These are phyloP conservation scores for Drosophila anceps DNA, from an alignment of 2,888 invertebrate genomes.

Conservation along the genomic window DNA sequence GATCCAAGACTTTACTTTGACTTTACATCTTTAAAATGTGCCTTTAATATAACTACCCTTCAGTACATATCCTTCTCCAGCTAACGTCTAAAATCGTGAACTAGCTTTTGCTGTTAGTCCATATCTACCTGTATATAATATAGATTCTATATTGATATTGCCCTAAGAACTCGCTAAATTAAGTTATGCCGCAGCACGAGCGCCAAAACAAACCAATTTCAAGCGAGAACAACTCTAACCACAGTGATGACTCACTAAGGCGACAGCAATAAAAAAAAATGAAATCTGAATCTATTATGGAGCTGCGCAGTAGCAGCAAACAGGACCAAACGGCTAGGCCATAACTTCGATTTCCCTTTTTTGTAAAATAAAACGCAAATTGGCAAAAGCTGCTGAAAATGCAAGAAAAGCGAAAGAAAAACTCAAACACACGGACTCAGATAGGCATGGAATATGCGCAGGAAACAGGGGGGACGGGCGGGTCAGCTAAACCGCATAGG, in stretches of 20 bases:
- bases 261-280: slow-evolving; percentile 44
- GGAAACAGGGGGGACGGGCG: slow-evolving; percentile 12
- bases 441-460: slow-evolving; percentile 26
- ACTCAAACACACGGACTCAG: background rate
- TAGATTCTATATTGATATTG: slow-evolving; percentile 12
- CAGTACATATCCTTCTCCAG: background rate
- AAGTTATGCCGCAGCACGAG: background rate
- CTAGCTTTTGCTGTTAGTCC: background rate
- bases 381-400: slow-evolving; percentile 21
- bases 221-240: slow-evolving; percentile 9
- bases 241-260: slow-evolving; percentile 67
- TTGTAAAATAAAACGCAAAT: slow-evolving; percentile 35
- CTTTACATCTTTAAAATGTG: too few species aligned
- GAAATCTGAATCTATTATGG: slow-evolving; percentile 30
- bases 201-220: slow-evolving; percentile 34
- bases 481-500: slow-evolving; percentile 42
- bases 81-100: background rate
- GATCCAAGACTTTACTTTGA: too few species aligned
- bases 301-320: slow-evolving; percentile 64
- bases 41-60: too few species aligned
- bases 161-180: background rate
- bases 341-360: slow-evolving; percentile 46
- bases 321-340: slow-evolving; percentile 25
- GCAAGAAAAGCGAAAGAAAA: background rate
- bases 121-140: background rate